Evolutionary conservation across 2,888 invertebrate genomes (phyloP), one percentile per base, ranked within the genome.

Genomic region (Euplexia lucipara): DNA sequence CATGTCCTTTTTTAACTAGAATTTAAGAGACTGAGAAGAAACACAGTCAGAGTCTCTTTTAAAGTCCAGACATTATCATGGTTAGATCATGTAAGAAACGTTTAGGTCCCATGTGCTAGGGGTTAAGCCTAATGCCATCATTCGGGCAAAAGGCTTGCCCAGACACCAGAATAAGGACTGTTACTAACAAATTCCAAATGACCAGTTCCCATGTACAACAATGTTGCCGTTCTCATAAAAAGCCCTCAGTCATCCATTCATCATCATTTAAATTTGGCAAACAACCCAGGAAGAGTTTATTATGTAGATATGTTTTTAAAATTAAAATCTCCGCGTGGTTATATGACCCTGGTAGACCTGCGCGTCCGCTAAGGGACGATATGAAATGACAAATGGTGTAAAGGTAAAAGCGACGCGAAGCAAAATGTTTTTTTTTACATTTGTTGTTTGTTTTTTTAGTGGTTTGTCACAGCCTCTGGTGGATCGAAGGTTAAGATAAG

Each of bases 231-330:
- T 22, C 32, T 26, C 75, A 69, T 63, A 63, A 75, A 73, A 57
- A 48, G n/a, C 53, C 35, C 51, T 45, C 30, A 34, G 65, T 14
- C 65, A 32, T 18, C 35, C 65, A 74, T 75, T 60, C 53, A 74
- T 74, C 73, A 75, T 70, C 39, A 74, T 74, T 74, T 61, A 70
- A 60, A 66, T 75, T 66, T 70, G 66, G 59, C 75, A 70, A 74
- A 75, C 70, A 66, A 70, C 57, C 57, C 65, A 53, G 75, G 60
- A 75, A 47, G 48, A 34, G 57, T 70, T 65, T 49, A 70, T 59
- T 56, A 70, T 70, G 70, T 51, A 70, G 44, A 66, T 58, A 45
- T 58, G 45, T 70, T 56, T 64, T 58, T 41, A 30, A 75, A 75
- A 74, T 75, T 75, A 74, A 75, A 75, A 75, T 61, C 57, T 65